A percentile compares a stretch with the other conserved stretches of the same genome.
These are phyloP conservation scores for Erebia epiphron DNA, from an alignment of 2,888 invertebrate species.

Conservation along the genomic window DNA sequence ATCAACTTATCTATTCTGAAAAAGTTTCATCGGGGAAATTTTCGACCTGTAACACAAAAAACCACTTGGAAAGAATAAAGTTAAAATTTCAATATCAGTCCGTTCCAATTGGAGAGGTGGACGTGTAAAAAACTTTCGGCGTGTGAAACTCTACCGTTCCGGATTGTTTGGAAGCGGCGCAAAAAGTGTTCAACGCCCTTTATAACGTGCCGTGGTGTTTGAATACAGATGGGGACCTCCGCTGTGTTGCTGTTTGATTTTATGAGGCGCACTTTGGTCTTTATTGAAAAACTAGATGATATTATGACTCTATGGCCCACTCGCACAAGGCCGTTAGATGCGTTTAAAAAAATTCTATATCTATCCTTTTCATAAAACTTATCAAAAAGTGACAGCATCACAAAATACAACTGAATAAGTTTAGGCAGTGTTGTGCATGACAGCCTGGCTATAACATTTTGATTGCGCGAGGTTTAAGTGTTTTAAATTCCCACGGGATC, in stretches of 20 bases:
- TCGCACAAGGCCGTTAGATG: too few species aligned
- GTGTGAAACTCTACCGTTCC: constrained; percentile 13
- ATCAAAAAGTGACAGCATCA: too few species aligned
- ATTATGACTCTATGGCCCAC: background rate
- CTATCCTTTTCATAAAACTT: too few species aligned
- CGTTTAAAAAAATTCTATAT: too few species aligned
- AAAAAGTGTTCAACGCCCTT: constrained; percentile 17
- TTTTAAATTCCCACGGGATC: too few species aligned
- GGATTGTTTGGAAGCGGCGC: constrained; percentile 12
- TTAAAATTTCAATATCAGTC: constrained; percentile 20
- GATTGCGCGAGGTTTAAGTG: background rate
- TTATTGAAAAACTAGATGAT: constrained; percentile 10
- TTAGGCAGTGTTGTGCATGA: too few species aligned
- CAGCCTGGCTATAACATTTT: too few species aligned
- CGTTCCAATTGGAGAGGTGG: constrained; percentile 14
- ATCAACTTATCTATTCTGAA: background rate
- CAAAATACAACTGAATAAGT: too few species aligned
- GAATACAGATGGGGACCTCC: constrained; percentile 17
- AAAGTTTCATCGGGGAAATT: background rate
- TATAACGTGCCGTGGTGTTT: constrained; percentile 9
- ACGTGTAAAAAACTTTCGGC: constrained; percentile 20
- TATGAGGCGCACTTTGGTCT: constrained; percentile 14
- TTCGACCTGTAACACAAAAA: constrained; percentile 5
- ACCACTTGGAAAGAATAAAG: constrained; percentile 6
- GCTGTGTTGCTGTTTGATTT: constrained; percentile 13